Conservation (phyloP, 2,113 vertebrate genomes). For the Anolis carolinensis region DNA sequence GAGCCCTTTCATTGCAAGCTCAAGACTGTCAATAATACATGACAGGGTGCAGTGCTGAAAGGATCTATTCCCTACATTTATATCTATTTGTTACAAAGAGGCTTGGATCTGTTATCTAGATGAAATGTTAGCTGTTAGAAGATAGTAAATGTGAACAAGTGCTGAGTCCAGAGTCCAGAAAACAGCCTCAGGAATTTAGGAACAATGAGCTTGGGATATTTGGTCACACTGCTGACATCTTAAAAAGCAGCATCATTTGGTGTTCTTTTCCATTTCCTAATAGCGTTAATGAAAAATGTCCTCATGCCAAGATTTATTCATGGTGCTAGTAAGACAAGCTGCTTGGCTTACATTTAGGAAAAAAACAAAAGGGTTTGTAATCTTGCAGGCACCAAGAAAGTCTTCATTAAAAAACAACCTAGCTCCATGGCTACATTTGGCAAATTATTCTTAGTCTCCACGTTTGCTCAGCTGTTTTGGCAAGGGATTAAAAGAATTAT, state of each 20-base stretch:
- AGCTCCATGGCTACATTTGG: neutral
- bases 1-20: conserved; percentile 19
- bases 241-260: neutral
- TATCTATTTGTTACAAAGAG: neutral
- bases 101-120: neutral
- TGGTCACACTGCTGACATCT: conserved; percentile 2
- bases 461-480: neutral
- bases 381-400: conserved; percentile 1
- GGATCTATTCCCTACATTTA: neutral
- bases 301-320: conserved; percentile 22
- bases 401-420: neutral
- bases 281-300: conserved; percentile 1
- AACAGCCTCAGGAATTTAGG: neutral
- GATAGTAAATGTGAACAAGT: neutral
- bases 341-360: conserved; percentile 6
- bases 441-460: neutral
- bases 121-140: neutral
- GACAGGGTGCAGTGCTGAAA: conserved; percentile 22
- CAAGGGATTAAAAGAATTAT: neutral
- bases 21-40: neutral
- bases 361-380: conserved; percentile 4
- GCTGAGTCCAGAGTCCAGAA: neutral
- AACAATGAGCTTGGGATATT: neutral
- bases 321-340: neutral
- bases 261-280: conserved; percentile 13